phyloP scores from a whole-genome alignment of 2,797 vertebrate genomes.

The Babyrousa celebensis region DNA sequence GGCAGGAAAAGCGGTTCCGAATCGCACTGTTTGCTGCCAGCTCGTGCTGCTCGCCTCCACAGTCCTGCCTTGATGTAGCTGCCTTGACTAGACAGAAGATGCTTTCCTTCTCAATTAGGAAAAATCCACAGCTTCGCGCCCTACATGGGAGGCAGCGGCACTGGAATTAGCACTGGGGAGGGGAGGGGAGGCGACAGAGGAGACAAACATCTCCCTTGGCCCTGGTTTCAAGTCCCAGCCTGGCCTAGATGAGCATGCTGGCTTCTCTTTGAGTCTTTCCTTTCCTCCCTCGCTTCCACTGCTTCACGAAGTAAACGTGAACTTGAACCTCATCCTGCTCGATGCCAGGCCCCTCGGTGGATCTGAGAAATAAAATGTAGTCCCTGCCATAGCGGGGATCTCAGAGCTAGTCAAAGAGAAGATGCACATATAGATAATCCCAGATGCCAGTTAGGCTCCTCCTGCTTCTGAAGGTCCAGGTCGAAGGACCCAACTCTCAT shows the following conservation, averaged over 20 bases:
- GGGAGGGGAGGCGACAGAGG: neutral
- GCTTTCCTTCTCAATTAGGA: conserved; percentile 81
- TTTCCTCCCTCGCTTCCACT: neutral
- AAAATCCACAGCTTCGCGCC: conserved; percentile 67
- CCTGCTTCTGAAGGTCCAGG: neutral
- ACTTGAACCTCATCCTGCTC: neutral
- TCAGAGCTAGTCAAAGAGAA: neutral
- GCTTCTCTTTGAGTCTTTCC: neutral
- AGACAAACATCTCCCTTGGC: neutral
- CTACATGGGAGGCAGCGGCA: conserved; percentile 24
- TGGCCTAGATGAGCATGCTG: neutral
- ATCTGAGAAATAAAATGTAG: neutral
- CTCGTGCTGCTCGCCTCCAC: neutral
- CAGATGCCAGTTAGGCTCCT: neutral
- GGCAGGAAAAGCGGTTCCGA: neutral
- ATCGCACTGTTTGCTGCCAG: neutral
- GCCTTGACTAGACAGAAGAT: conserved; percentile 70
- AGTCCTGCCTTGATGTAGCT: conserved; percentile 73
- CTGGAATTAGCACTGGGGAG: conserved; percentile 38
- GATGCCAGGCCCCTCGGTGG: neutral
- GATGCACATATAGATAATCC: neutral
- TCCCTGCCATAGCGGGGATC: neutral
- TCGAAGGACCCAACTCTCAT: neutral
- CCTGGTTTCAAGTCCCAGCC: neutral
- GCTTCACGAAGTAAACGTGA: neutral